Conservation (phyloP, 35 echinoderm and acorn worm genomes). For the Lytechinus variegatus region DNA sequence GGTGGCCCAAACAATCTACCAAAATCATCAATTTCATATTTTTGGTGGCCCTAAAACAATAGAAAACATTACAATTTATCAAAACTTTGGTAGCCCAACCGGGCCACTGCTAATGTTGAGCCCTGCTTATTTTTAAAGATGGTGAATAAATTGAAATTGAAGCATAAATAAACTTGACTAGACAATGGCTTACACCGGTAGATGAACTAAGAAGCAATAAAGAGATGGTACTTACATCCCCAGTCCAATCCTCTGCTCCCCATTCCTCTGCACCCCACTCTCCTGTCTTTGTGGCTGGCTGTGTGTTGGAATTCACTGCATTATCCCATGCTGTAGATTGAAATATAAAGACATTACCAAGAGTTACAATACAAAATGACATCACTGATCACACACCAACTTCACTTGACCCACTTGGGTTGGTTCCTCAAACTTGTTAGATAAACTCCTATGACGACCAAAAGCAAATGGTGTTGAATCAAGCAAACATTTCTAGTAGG, state of each 20-base stretch:
- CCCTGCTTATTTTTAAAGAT: too few species aligned
- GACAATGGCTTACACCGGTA: not conserved
- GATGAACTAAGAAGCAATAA: not conserved
- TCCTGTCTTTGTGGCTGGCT: not conserved
- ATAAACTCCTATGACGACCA: too few species aligned
- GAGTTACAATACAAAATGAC: not conserved
- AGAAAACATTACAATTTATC: too few species aligned
- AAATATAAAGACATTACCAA: not conserved
- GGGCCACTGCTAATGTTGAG: too few species aligned
- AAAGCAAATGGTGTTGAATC: too few species aligned
- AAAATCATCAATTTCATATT: too few species aligned
- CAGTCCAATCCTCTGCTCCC: constrained; percentile 94
- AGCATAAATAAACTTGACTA: not conserved
- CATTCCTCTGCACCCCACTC: constrained; percentile 64
- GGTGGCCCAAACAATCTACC: too few species aligned
- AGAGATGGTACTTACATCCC: constrained; percentile 80
- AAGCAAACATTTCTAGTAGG: too few species aligned
- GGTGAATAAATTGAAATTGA: not conserved
- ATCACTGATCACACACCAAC: not conserved
- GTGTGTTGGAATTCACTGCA: constrained; percentile 41
- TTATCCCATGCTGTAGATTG: constrained; percentile 59
- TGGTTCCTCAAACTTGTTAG: too few species aligned
- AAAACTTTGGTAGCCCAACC: too few species aligned
- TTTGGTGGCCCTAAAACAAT: too few species aligned
- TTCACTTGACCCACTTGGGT: too few species aligned